These are phyloP conservation scores for Tetramorium simillimum DNA, from an alignment of 1,140 invertebrate species.

Conservation along the genomic window DNA sequence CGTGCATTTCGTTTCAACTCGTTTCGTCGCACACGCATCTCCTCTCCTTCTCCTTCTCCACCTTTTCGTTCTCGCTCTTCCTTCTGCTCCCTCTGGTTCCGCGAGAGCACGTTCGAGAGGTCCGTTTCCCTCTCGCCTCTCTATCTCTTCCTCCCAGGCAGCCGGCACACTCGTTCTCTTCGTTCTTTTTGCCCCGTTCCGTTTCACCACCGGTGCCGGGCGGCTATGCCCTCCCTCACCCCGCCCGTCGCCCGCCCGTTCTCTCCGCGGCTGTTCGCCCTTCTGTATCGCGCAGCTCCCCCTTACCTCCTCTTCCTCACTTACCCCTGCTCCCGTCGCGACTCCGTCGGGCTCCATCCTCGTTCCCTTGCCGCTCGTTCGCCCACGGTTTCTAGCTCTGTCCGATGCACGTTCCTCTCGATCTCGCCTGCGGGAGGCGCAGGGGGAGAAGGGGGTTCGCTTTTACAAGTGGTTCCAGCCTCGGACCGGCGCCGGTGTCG, in stretches of 20 bases:
- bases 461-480: constrained; percentile 76
- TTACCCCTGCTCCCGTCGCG: constrained; percentile 15
- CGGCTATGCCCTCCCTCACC: constrained; percentile 29
- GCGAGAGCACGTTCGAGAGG: constrained; percentile 57
- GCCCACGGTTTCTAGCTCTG: constrained; percentile 36
- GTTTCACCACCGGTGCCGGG: constrained; percentile 67
- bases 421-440: constrained; percentile 38
- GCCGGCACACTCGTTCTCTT: constrained; percentile 69
- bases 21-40: constrained; percentile 58
- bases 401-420: constrained; percentile 60
- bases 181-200: constrained; percentile 74
- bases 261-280: constrained; percentile 66
- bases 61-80: constrained; percentile 40
- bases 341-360: constrained; percentile 41
- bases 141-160: constrained; percentile 65
- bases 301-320: not conserved
- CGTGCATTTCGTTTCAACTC: constrained; percentile 71
- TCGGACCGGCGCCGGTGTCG: constrained; percentile 79
- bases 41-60: not conserved
- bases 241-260: not conserved
- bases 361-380: not conserved
- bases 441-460: constrained; percentile 17
- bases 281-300: constrained; percentile 9
- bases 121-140: constrained; percentile 59
- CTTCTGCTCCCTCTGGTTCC: constrained; percentile 60